Percentiles rank a stretch among this genome's conserved stretches.
phyloP scores from a whole-genome alignment of 2,797 vertebrate genomes.

The Rhodeus uyekii region DNA sequence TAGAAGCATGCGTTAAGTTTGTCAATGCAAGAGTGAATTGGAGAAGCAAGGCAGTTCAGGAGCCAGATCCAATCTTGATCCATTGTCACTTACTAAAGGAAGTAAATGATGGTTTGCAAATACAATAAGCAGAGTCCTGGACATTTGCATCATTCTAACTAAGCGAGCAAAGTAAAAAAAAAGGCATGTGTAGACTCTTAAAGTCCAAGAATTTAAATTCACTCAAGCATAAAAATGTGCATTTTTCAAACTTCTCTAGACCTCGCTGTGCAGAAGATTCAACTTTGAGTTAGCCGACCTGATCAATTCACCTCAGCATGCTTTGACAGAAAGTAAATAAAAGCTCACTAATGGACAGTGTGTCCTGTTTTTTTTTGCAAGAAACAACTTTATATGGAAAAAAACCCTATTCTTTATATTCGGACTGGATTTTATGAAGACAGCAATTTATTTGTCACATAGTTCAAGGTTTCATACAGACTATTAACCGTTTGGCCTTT shows the following conservation, averaged over 20 bases:
- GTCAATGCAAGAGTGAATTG: background rate
- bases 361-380: no score
- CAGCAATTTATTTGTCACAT: background rate
- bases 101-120: background rate
- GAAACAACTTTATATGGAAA: no score
- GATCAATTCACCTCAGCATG: background rate
- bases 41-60: background rate
- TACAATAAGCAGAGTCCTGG: background rate
- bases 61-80: background rate
- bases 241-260: background rate
- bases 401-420: no score
- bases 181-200: conserved; percentile 24
- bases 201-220: conserved; percentile 19
- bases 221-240: conserved; percentile 8
- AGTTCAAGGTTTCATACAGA: background rate
- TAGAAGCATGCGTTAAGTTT: background rate
- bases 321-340: background rate
- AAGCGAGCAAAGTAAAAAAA: conserved; percentile 8
- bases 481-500: conserved; percentile 9
- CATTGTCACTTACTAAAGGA: background rate
- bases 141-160: conserved; percentile 21
- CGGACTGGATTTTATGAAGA: background rate
- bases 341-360: background rate
- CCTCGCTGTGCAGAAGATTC: conserved; percentile 1
- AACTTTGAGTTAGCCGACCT: background rate